Conservation (phyloP, 2,797 vertebrate genomes). For the Chelmon rostratus region DNA sequence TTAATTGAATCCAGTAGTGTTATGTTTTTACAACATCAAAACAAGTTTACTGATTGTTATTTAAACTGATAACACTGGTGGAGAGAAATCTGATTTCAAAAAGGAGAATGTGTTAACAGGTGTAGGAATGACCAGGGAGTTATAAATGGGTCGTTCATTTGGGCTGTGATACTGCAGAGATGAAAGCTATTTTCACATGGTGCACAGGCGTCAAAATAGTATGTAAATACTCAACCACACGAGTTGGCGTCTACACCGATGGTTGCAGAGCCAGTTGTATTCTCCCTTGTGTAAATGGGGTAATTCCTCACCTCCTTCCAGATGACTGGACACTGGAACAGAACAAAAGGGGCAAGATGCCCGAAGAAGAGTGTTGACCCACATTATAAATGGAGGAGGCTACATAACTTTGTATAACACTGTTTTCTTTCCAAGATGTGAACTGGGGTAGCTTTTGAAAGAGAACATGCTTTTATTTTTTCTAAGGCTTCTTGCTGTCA, state of each 20-base stretch:
- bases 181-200: background rate
- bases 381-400: constrained; percentile 27
- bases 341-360: constrained; percentile 33
- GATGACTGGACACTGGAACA: constrained; percentile 41
- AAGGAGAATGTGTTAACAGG: background rate
- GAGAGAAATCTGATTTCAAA: background rate
- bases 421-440: constrained; percentile 12
- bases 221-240: background rate
- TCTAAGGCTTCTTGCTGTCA: background rate
- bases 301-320: constrained; percentile 47
- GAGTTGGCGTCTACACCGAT: background rate
- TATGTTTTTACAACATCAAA: background rate
- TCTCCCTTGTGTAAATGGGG: constrained; percentile 24
- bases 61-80: background rate
- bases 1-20: background rate
- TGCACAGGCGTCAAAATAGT: background rate
- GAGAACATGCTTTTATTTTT: constrained; percentile 7
- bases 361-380: constrained; percentile 39
- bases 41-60: background rate
- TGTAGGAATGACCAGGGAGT: background rate
- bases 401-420: constrained; percentile 5
- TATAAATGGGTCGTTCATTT: background rate
- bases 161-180: background rate
- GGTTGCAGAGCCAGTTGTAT: constrained; percentile 24
- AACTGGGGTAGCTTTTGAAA: background rate